A percentile compares a stretch with the other conserved stretches of the same genome.
Evolutionary conservation across 2,113 vertebrate genomes (phyloP).

Genomic region (Austrofundulus limnaeus): DNA sequence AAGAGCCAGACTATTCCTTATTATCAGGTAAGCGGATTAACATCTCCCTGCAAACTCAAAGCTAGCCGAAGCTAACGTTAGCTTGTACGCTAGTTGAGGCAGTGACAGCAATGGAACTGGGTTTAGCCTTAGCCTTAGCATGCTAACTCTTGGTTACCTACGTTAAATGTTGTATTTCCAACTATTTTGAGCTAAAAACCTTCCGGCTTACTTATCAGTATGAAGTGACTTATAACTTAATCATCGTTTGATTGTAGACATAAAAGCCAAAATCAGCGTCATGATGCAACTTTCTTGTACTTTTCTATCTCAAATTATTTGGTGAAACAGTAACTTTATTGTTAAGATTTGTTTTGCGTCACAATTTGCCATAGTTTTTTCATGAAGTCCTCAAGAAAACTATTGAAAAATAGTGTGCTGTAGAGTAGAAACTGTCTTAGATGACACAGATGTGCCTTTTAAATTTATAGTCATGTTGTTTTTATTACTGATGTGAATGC

Average conservation of each 20-base stretch:
- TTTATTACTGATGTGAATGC: background rate
- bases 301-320: too few relatives aligned
- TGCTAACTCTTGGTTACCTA: background rate
- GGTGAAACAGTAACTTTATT: too few relatives aligned
- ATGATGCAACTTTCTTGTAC: too few relatives aligned
- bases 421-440: too few relatives aligned
- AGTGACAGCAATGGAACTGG: background rate
- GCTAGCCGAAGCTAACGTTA: constrained; percentile 38
- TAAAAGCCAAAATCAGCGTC: too few relatives aligned
- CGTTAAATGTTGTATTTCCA: too few relatives aligned
- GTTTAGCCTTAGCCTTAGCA: constrained; percentile 22
- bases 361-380: background rate
- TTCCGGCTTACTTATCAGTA: background rate
- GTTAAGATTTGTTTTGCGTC: too few relatives aligned
- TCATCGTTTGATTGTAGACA: background rate
- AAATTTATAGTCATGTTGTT: background rate
- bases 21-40: constrained; percentile 72
- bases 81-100: constrained; percentile 35
- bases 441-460: background rate
- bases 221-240: background rate
- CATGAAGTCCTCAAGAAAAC: too few relatives aligned
- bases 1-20: constrained; percentile 76
- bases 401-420: too few relatives aligned
- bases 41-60: background rate
- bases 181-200: background rate